Evolutionary conservation across 2,113 vertebrate species (phyloP).

Genomic region (Hydrolagus affinis): DNA sequence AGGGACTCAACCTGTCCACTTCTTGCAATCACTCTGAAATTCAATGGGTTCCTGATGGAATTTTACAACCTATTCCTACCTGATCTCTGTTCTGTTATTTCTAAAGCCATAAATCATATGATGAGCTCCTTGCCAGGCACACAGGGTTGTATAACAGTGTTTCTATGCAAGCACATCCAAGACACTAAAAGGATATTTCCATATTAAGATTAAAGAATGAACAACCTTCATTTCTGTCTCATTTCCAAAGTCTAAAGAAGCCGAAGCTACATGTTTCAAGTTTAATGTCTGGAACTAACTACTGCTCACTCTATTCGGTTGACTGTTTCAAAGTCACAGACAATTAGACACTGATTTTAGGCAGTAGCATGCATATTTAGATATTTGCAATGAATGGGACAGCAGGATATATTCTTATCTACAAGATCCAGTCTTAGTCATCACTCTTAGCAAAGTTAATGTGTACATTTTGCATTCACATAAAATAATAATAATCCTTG

Average conservation of each 20-base stretch:
- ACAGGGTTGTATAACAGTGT: neutral
- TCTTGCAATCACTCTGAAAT: neutral
- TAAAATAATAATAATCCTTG: too few species aligned
- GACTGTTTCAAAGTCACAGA: neutral
- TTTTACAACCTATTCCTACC: neutral
- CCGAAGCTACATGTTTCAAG: neutral
- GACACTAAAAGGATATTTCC: too few species aligned
- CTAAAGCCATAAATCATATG: neutral
- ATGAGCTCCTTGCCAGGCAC: neutral
- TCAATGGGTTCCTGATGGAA: neutral
- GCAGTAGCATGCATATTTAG: neutral
- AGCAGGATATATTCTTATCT: neutral
- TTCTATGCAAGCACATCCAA: neutral
- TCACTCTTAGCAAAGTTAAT: neutral
- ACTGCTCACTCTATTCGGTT: neutral
- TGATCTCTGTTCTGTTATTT: neutral
- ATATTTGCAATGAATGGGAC: neutral
- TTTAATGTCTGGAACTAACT: neutral
- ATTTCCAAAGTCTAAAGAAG: neutral
- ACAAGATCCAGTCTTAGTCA: neutral
- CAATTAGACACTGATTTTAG: neutral
- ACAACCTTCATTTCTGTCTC: neutral
- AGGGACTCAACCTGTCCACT: neutral
- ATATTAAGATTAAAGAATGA: neutral
- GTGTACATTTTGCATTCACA: neutral